Conservation (phyloP, 2,113 vertebrate species). For the Astatoreochromis straeleni region DNA sequence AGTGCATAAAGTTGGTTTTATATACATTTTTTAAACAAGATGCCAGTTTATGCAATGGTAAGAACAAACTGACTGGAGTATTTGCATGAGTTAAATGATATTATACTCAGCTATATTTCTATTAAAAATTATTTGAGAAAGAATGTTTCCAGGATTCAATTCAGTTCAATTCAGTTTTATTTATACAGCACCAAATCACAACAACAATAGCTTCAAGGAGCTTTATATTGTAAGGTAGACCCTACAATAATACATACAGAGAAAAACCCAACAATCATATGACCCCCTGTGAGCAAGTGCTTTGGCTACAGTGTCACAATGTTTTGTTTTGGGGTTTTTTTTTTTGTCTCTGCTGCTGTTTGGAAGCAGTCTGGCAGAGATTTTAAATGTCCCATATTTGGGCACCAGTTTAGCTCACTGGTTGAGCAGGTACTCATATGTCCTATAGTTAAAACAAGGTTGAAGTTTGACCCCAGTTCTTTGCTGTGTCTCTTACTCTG, state of each 20-base stretch:
- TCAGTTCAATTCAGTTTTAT: accelerated
- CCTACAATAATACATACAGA: not conserved
- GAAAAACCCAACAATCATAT: accelerated
- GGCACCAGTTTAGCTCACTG: not conserved
- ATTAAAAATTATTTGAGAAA: not conserved
- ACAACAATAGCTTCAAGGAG: accelerated
- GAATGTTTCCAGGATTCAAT: accelerated
- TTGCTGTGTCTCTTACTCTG: accelerated
- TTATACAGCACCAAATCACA: accelerated
- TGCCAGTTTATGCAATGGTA: not conserved
- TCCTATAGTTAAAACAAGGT: not conserved
- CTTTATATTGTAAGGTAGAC: not conserved
- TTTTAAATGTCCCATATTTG: not conserved
- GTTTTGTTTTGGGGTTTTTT: not conserved
- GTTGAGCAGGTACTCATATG: not conserved
- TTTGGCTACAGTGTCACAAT: not conserved
- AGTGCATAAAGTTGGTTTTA: not conserved
- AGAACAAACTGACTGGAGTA: not conserved
- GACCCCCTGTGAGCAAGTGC: not conserved
- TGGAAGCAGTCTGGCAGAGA: not conserved
- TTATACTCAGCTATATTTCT: not conserved
- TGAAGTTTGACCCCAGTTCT: not conserved
- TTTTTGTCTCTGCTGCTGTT: not conserved
- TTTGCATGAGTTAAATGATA: not conserved
- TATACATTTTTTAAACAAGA: not conserved